A percentile compares a stretch with the other conserved stretches of the same genome.
Evolutionary conservation across 2,888 invertebrate species (phyloP).

Genomic region (Carabus problematicus): DNA sequence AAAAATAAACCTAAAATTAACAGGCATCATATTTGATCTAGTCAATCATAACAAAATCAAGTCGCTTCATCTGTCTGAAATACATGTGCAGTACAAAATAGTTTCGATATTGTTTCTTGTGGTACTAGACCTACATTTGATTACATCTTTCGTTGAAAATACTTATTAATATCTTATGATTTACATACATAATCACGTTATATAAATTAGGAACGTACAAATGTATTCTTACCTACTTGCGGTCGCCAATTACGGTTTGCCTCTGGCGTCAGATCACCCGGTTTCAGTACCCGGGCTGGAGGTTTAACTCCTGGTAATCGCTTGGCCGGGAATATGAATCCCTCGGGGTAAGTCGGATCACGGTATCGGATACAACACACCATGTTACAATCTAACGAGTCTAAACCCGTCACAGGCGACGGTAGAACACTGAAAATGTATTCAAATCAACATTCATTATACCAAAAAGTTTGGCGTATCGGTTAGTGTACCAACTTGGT

Average conservation of each 20-base stretch:
- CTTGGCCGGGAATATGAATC: conserved; percentile 80
- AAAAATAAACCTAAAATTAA: background rate
- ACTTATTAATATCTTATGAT: too few relatives aligned
- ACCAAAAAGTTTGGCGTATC: background rate
- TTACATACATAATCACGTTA: conserved; percentile 1
- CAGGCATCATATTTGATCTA: too few relatives aligned
- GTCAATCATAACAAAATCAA: too few relatives aligned
- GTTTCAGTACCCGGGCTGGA: conserved; percentile 80
- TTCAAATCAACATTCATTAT: conserved; percentile 1
- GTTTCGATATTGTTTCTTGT: too few relatives aligned
- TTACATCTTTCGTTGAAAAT: too few relatives aligned
- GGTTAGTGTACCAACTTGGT: background rate
- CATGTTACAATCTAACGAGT: conserved; percentile 66
- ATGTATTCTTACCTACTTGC: conserved; percentile 69
- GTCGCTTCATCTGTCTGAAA: too few relatives aligned
- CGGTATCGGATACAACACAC: conserved; percentile 74
- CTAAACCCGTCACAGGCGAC: conserved; percentile 75
- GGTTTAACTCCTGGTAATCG: conserved; percentile 71
- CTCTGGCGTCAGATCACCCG: conserved; percentile 71
- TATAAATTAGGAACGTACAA: conserved; percentile 52
- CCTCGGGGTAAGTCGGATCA: conserved; percentile 79
- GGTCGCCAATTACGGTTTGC: conserved; percentile 78
- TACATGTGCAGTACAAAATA: conserved; percentile 9
- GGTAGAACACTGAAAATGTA: conserved; percentile 58
- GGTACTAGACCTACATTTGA: too few relatives aligned